A percentile compares a stretch with the other conserved stretches of the same genome.
These are phyloP conservation scores for Centruroides vittatus DNA, from an alignment of 1,140 invertebrate species.

Conservation along the genomic window DNA sequence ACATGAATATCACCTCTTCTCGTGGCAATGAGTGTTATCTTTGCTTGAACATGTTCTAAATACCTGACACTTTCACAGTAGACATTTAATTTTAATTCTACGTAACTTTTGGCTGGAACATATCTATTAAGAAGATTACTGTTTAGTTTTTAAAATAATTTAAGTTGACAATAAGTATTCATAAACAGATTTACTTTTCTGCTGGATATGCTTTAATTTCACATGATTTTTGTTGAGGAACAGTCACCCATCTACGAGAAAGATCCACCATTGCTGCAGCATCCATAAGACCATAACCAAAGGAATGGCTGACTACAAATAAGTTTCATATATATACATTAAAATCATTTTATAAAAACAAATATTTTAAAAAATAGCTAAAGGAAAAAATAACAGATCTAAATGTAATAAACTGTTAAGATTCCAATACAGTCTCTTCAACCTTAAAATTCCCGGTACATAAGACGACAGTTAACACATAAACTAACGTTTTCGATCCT, in stretches of 20 bases:
- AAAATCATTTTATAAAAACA: too few species aligned
- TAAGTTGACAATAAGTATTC: too few species aligned
- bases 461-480: too few species aligned
- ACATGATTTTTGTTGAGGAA: conserved; percentile 53
- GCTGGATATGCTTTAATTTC: conserved; percentile 42
- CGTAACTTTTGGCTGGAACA: conserved; percentile 58
- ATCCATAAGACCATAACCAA: conserved; percentile 93
- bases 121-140: conserved; percentile 33
- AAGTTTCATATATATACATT: too few species aligned
- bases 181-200: conserved; percentile 42
- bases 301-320: conserved; percentile 61
- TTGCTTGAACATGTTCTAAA: conserved; percentile 68
- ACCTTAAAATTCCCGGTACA: too few species aligned
- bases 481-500: too few species aligned
- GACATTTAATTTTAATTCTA: conserved; percentile 29
- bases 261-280: conserved; percentile 82
- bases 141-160: too few species aligned
- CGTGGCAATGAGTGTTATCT: conserved; percentile 61
- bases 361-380: too few species aligned
- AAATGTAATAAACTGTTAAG: too few species aligned
- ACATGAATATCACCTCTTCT: conserved; percentile 82
- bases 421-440: too few species aligned
- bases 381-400: too few species aligned
- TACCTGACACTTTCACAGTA: conserved; percentile 37
- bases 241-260: conserved; percentile 66